Percentiles rank a stretch among this genome's conserved stretches.
phyloP scores from a whole-genome alignment of 2,797 vertebrate species.

The Buceros bicornis region DNA sequence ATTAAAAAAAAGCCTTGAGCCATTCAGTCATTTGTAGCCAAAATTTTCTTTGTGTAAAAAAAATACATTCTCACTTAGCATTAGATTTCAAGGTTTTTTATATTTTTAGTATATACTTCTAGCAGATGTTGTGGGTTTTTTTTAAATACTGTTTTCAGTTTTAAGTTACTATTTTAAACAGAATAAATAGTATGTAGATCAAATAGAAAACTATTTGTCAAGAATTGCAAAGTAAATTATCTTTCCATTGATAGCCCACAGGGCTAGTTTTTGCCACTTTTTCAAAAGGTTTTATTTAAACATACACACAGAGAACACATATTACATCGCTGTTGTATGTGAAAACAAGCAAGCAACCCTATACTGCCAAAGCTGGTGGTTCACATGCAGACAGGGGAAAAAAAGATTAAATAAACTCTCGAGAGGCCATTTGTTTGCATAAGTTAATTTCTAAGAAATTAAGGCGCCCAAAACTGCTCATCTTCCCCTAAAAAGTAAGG shows the following conservation, averaged over 20 bases:
- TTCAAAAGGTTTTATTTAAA: conserved; percentile 37
- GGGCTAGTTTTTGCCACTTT: conserved; percentile 6
- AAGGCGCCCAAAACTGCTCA: background rate
- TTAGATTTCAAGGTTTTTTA: background rate
- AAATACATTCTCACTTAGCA: background rate
- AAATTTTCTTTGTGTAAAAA: background rate
- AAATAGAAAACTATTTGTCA: background rate
- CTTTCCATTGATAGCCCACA: background rate
- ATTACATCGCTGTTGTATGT: background rate
- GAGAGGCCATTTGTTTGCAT: background rate
- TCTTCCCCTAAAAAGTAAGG: background rate
- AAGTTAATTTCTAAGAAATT: conserved; percentile 22
- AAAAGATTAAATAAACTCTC: background rate
- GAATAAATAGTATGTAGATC: background rate
- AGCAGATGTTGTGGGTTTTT: background rate
- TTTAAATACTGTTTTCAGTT: background rate
- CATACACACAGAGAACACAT: background rate
- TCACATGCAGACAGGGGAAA: background rate
- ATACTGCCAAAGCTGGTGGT: background rate
- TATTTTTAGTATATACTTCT: background rate
- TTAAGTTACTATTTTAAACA: conserved; percentile 21
- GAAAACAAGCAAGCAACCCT: background rate
- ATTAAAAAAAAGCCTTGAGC: background rate
- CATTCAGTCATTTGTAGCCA: background rate
- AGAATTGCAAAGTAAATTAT: background rate